phyloP scores from a whole-genome alignment of 2,113 vertebrate genomes.

The Cephalopterus ornatus region DNA sequence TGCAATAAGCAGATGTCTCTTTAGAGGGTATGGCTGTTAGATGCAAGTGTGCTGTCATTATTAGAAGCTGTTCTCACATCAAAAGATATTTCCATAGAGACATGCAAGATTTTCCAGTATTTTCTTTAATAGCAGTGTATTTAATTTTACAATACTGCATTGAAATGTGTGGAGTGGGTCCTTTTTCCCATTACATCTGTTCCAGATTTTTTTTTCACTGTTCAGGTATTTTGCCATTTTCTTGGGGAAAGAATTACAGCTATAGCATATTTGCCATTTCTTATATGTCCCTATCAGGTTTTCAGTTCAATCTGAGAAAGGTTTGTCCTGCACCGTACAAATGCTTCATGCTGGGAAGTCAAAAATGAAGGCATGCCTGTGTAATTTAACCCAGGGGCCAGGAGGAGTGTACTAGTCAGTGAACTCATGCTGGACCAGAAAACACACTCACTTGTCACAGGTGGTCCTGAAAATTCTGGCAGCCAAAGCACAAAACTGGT shows the following conservation, averaged over 20 bases:
- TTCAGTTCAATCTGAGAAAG: background rate
- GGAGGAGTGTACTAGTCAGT: background rate
- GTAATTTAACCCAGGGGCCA: background rate
- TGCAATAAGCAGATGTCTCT: background rate
- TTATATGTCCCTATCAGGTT: background rate
- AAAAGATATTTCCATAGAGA: background rate
- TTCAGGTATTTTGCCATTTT: background rate
- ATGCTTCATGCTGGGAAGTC: background rate
- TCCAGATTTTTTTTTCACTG: rapidly evolving
- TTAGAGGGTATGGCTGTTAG: background rate
- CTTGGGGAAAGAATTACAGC: background rate
- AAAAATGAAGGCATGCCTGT: background rate
- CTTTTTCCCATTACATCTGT: background rate
- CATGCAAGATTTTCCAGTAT: background rate
- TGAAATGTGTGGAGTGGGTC: background rate
- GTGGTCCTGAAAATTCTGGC: background rate
- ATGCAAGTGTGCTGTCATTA: background rate
- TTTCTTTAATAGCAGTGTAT: background rate
- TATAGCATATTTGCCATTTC: background rate
- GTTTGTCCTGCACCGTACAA: background rate
- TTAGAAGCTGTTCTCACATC: background rate
- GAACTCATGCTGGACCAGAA: background rate
- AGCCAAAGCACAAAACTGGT: background rate
- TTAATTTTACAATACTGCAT: background rate
- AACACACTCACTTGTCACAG: background rate